Evolutionary conservation across 2,113 vertebrate genomes (phyloP), one percentile per base, ranked within the genome.

Genomic region (Toxotes jaculatrix): DNA sequence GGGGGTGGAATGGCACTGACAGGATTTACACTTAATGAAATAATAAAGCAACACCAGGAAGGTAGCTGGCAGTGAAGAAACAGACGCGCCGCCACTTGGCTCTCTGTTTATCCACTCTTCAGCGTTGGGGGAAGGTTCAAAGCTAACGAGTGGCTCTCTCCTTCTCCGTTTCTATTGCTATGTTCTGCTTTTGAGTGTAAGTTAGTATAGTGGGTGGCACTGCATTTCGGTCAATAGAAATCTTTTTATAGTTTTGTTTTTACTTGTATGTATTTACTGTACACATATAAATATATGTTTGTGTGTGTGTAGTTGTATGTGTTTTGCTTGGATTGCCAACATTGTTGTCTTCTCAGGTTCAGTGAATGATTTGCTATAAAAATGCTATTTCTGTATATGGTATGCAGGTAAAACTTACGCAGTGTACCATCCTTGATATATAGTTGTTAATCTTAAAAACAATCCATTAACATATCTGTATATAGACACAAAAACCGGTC

Each of bases 11-110:
- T 90, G 90, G 87, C 93, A 90, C 92, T 93, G 92, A 92, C 92
- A 95, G 94, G 95, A 95, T 95, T 95, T 95, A 96, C 96, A 96
- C 96, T 97, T 98, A 97, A 98, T 98, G 96, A 98, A 98, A 97
- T 97, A 97, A 98, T 98, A 98, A 97, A 96, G 96, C 93, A 94
- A 89, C 89, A 90, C 69, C 95, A 93, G 94, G 90, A 90, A 96
- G 95, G 95, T 93, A 92, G 95, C 95, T 93, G 93, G 92, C 90
- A 94, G 88, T 88, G 90, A 93, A 92, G 89, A 90, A 90, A 90
- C 59, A 87, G 80, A 94, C 69, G 51, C 67, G 4, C 74, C 5
- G 40, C 76, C 66, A 71, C 53, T 87, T 82, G 89, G 74, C 84
- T 56, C 82, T 89, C 85, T 93, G 88, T 92, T 93, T 89, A 85